Conservation (phyloP, 2,113 vertebrate species). For the Sapayoa aenigma region DNA sequence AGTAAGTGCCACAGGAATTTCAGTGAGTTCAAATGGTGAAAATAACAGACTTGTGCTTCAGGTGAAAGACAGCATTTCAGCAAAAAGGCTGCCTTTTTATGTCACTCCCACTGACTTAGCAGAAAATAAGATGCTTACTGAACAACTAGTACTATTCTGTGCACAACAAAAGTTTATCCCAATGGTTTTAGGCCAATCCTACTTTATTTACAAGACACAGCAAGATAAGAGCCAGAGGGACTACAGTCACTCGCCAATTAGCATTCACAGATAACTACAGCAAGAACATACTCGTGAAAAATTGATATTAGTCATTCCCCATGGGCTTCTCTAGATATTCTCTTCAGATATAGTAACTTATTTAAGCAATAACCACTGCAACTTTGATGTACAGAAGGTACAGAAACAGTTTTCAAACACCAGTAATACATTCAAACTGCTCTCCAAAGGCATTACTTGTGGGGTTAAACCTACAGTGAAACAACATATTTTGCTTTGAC, state of each 20-base stretch:
- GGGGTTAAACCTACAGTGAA: neutral
- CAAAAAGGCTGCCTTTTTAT: neutral
- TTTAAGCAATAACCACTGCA: neutral
- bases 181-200: neutral
- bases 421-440: neutral
- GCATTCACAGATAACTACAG: neutral
- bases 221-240: neutral
- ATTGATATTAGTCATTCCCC: neutral
- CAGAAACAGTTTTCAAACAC: neutral
- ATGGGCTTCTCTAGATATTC: neutral
- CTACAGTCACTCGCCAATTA: neutral
- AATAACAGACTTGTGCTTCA: neutral
- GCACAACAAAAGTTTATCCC: neutral
- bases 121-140: neutral
- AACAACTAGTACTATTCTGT: neutral
- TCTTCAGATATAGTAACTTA: neutral
- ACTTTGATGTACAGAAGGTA: neutral
- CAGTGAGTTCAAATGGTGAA: neutral
- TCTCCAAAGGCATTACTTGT: neutral
- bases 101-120: neutral
- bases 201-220: neutral
- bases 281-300: neutral
- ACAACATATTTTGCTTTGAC: neutral
- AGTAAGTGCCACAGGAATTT: neutral
- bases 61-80: neutral